Evolutionary conservation across 2,113 vertebrate species (phyloP), one percentile per base, ranked within the genome.

Genomic region (Vidua chalybeata): DNA sequence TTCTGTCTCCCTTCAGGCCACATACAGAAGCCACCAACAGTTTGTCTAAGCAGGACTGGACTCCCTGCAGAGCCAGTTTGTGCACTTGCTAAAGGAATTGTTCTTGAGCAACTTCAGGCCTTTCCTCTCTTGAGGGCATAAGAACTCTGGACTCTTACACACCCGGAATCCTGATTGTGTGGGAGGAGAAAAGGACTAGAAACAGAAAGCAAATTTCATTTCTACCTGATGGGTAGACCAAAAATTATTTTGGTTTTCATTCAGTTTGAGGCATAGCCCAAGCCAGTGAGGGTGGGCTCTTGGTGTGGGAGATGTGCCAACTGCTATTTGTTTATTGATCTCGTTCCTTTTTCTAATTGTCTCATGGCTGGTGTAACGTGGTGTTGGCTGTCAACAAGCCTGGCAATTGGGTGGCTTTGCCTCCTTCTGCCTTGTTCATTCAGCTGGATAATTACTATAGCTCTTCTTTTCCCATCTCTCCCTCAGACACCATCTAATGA

Each of bases 51-150:
- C 80, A 86, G 33, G 62, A 92, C 90, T 49, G 93, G 96, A 87
- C 94, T 97, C 94, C 92, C 90, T 96, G 94, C 94, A 96, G 96
- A 96, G 94, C 96, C 96, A 93, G 96, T 97, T 96, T 89, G 93
- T 95, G 88, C 94, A 96, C 93, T 96, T 96, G 88, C 84, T 96
- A 7, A 90, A 95, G 84, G 90, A 96, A 93, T 92, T 93, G 76
- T 45, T 95, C 94, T 96, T 97, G 96, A 96, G 96, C 94, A 97
- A 96, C 84, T 84, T 61, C 11, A 93, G 90, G 80, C 90, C 94
- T 96, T 96, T 96, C 92, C 84, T 97, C 86, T 95, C 96, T 95
- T 10, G 37, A 90, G 96, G 96, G 94, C 93, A 97, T 93, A 91
- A 93, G 96, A 97, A 97, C 92, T 84, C 68, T 73, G 90, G 88